These are phyloP conservation scores for Metacarcinus magister DNA, from an alignment of 2,888 invertebrate genomes.

Conservation along the genomic window DNA sequence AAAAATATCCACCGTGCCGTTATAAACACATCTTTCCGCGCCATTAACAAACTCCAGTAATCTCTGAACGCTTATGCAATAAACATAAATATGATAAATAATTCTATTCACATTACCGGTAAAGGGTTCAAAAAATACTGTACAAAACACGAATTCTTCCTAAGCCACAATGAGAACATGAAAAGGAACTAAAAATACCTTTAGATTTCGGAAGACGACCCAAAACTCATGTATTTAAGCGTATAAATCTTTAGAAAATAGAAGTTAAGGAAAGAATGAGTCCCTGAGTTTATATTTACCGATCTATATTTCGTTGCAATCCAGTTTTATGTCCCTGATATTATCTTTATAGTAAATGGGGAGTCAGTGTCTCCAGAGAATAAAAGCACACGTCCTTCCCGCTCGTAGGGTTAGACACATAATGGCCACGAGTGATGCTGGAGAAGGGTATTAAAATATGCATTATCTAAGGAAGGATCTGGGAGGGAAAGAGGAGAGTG, in stretches of 20 bases:
- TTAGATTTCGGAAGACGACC: background rate
- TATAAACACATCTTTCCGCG: conserved; percentile 4
- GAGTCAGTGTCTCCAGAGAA: background rate
- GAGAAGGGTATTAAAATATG: conserved; percentile 20
- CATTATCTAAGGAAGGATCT: conserved; percentile 35
- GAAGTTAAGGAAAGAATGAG: background rate
- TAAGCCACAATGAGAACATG: background rate
- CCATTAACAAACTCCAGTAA: conserved; percentile 30
- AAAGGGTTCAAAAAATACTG: background rate
- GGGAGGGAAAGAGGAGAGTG: conserved; percentile 9
- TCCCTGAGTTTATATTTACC: conserved; percentile 6
- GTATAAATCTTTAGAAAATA: background rate
- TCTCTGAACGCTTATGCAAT: background rate
- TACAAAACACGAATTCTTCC: background rate
- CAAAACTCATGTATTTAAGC: background rate
- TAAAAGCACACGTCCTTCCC: conserved; percentile 21
- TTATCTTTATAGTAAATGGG: conserved; percentile 19
- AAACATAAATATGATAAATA: conserved; percentile 9
- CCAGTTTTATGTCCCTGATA: background rate
- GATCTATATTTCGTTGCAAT: background rate
- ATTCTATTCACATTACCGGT: background rate
- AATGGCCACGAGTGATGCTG: conserved; percentile 32
- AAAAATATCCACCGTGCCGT: background rate
- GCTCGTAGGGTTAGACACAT: conserved; percentile 29
- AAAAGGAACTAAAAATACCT: background rate